Evolutionary conservation across 2,888 invertebrate genomes (phyloP), one percentile per base, ranked within the genome.

Genomic region (Mechanitis messenoides): DNA sequence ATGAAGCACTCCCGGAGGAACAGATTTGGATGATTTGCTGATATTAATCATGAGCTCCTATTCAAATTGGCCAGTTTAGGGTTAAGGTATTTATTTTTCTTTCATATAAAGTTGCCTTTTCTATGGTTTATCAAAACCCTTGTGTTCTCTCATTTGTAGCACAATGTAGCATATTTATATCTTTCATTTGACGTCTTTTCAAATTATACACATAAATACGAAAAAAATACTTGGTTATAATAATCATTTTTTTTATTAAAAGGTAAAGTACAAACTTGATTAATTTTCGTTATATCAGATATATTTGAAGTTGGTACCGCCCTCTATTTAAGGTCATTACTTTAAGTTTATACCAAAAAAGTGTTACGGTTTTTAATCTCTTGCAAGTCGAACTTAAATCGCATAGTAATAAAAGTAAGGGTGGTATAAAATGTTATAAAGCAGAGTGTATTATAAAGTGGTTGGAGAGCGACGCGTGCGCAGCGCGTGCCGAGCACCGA

Each of bases 1-100:
- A 72, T 77, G 77, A 82, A 81, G 72, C 72, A 74, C 73, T 78
- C 82, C 80, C 84, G 75, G 74, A 77, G 83, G 83, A 74, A 72
- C 79, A 81, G 84, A 84, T 85, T 86, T 86, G 81, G 75, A 74
- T 74, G 79, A 80, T 83, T 81, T 74, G 71, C 74, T 72, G 76
- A 79, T 81, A 81, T 83, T 84, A 80, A 85, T 85, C 80, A 85
- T 83, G 80, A 77, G 76, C 78, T 80, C 78, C 80, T 80, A 85
- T 85, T 81, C 76, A 82, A 84, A 84, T 83, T 76, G 74, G 62
- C 64, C 33, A 55, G 58, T 63, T 62, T 63, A 65, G 68, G 68
- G 68, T 68, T 68, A 68, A 67, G 58, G 60, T 68, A 42, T 42
- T 42, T 9, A 9, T 42, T 9, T 58, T 20, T 33, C 35, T 33